These are phyloP conservation scores for Anthophora plumipes DNA, from an alignment of 2,888 invertebrate genomes.

Conservation along the genomic window DNA sequence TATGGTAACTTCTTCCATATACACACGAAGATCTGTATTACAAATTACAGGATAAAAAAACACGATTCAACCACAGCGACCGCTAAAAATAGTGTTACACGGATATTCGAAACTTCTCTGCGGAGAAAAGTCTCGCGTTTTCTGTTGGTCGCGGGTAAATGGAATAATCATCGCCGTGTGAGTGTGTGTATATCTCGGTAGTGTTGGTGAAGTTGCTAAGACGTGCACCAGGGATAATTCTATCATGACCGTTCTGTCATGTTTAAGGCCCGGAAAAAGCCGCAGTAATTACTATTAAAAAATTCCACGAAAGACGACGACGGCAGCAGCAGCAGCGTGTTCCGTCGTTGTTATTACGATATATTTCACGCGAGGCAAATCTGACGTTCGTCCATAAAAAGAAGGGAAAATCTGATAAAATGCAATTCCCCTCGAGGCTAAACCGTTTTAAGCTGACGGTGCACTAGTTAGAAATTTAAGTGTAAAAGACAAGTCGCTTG, in stretches of 20 bases:
- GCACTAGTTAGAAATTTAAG: conserved; percentile 42
- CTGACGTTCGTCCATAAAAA: not conserved
- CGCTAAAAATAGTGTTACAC: conserved; percentile 30
- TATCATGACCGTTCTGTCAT: not conserved
- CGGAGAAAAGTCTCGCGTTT: conserved; percentile 27
- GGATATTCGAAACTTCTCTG: conserved; percentile 48
- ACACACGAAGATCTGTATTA: conserved; percentile 19
- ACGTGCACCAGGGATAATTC: not conserved
- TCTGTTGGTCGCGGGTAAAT: not conserved
- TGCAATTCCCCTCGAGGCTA: conserved; percentile 39
- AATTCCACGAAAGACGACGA: not conserved
- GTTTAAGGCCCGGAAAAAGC: not conserved
- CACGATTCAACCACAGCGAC: conserved; percentile 34
- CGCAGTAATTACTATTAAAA: not conserved
- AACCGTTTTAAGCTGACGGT: conserved; percentile 54
- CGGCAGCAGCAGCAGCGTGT: not conserved
- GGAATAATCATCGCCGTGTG: conserved; percentile 7
- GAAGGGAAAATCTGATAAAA: conserved; percentile 41
- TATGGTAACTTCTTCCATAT: not conserved
- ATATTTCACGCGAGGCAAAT: not conserved
- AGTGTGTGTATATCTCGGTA: not conserved
- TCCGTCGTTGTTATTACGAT: not conserved
- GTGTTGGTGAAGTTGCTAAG: not conserved
- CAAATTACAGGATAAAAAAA: conserved; percentile 32
- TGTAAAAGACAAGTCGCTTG: conserved; percentile 38